A percentile compares a stretch with the other conserved stretches of the same genome.
phyloP scores from a whole-genome alignment of 2,113 vertebrate species.

The Apteryx mantelli region DNA sequence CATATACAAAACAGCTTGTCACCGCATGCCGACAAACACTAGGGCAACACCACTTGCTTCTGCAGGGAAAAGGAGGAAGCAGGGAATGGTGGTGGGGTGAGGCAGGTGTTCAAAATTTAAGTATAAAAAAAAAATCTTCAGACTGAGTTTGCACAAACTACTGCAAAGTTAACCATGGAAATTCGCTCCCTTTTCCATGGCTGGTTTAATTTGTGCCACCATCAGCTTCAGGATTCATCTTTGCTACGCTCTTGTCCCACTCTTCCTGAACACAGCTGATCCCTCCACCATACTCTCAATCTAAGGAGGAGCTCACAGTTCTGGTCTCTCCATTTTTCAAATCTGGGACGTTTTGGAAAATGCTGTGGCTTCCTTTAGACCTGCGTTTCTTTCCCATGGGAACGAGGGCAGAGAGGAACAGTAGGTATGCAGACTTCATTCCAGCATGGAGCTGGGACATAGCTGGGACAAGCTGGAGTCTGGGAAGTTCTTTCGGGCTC shows the following conservation, averaged over 20 bases:
- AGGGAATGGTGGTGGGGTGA: background rate
- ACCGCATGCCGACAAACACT: background rate
- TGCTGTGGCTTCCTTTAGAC: background rate
- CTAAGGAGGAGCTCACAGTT: background rate
- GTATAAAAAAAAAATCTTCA: background rate
- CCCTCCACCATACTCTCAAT: rapidly evolving
- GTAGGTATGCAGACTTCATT: rapidly evolving
- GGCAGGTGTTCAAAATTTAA: background rate
- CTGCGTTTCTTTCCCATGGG: background rate
- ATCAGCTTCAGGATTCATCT: background rate
- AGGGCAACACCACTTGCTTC: background rate
- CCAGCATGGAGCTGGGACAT: rapidly evolving
- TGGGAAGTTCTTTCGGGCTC: background rate
- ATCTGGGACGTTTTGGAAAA: background rate
- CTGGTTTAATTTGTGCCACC: background rate
- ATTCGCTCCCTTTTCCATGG: background rate
- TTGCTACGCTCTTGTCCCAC: background rate
- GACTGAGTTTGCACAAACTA: background rate
- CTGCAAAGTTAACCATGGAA: background rate
- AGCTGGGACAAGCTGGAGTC: background rate
- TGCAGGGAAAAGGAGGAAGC: background rate
- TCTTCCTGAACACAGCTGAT: no score
- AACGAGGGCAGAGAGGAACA: background rate
- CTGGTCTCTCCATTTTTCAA: background rate
- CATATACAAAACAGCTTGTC: background rate